A percentile compares a stretch with the other conserved stretches of the same genome.
These are phyloP conservation scores for Fregetta grallaria DNA, from an alignment of 2,113 vertebrate genomes.

Conservation along the genomic window DNA sequence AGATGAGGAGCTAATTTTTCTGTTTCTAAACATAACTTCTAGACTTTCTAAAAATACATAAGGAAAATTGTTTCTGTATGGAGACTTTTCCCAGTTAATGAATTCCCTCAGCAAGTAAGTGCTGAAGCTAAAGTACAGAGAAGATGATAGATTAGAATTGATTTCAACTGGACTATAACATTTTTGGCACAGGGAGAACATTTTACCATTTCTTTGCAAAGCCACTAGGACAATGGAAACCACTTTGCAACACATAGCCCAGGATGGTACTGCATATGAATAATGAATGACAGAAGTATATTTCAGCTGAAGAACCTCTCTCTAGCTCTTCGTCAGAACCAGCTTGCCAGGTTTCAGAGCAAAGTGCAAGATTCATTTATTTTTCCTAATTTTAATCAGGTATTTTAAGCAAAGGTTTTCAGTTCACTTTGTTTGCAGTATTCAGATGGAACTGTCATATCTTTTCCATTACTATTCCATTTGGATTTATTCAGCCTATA, in stretches of 20 bases:
- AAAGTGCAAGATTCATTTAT: neutral
- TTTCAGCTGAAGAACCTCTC: neutral
- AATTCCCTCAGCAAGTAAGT: neutral
- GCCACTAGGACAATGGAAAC: neutral
- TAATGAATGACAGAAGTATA: neutral
- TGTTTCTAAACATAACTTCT: neutral
- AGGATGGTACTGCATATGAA: neutral
- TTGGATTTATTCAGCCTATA: neutral
- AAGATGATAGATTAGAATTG: neutral
- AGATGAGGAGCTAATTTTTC: neutral
- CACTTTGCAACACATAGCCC: neutral
- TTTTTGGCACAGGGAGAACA: neutral
- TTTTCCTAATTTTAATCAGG: neutral
- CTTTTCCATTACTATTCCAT: neutral
- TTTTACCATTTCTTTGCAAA: neutral
- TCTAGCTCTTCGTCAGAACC: neutral
- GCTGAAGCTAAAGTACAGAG: neutral
- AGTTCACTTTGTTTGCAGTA: neutral
- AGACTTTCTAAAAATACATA: neutral
- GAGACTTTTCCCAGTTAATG: neutral
- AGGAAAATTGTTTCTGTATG: neutral
- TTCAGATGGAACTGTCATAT: neutral
- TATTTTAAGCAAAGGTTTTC: neutral
- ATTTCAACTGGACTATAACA: neutral
- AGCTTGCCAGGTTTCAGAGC: neutral